phyloP scores from a whole-genome alignment of 2,888 invertebrate species.

The Spilarctia lutea region DNA sequence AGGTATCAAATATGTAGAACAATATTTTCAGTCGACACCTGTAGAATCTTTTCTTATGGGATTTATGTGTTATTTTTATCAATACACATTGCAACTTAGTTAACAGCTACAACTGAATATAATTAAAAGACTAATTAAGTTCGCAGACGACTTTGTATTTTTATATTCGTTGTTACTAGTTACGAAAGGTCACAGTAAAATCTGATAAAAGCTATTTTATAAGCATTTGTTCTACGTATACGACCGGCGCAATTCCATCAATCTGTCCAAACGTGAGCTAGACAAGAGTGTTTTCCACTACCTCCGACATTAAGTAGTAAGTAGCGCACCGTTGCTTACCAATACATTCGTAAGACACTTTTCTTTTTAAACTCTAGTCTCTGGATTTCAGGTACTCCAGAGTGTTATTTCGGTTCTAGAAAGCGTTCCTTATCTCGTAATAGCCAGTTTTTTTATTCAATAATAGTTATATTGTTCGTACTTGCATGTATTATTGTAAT shows the following conservation, averaged over 20 bases:
- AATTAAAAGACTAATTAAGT: conserved; percentile 44
- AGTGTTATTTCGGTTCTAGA: background rate
- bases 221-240: conserved; percentile 72
- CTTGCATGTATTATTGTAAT: background rate
- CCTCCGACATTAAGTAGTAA: conserved; percentile 41
- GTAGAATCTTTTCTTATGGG: background rate
- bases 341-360: background rate
- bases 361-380: background rate
- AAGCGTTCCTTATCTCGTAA: background rate
- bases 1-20: background rate
- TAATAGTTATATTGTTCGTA: background rate
- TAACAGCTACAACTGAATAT: conserved; percentile 15
- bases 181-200: conserved; percentile 64
- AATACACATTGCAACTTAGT: no score
- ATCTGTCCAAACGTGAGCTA: conserved; percentile 70
- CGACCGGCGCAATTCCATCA: conserved; percentile 71
- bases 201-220: conserved; percentile 76
- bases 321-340: background rate
- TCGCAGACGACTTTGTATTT: conserved; percentile 39
- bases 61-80: background rate
- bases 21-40: background rate
- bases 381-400: background rate
- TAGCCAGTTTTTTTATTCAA: background rate
- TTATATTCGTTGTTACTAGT: conserved; percentile 59
- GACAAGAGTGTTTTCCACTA: conserved; percentile 66